Evolutionary conservation across 1,140 invertebrate species (phyloP).

Genomic region (Eumaeus atala): DNA sequence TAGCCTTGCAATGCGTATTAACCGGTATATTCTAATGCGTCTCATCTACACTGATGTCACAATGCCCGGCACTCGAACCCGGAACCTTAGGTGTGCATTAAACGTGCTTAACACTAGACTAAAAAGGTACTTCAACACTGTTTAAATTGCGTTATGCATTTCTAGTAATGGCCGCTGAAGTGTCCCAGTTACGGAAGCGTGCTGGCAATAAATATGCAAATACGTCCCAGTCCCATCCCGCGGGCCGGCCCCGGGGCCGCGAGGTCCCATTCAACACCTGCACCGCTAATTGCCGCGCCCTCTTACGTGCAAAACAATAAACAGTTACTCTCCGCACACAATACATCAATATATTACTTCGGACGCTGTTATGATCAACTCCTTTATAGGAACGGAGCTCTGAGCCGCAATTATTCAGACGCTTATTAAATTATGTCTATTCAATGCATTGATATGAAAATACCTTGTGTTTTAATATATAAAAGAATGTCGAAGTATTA

Average conservation of each 20-base stretch:
- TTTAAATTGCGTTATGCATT: slow-evolving; percentile 27
- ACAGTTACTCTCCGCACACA: slow-evolving; percentile 53
- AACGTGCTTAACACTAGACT: no score
- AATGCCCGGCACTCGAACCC: no score
- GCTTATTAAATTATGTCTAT: slow-evolving; percentile 7
- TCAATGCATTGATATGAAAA: no score
- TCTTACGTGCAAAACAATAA: slow-evolving; percentile 45
- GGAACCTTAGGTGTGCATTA: no score
- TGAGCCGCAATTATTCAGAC: slow-evolving; percentile 7
- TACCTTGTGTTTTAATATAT: no score
- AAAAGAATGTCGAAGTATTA: no score
- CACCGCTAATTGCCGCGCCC: slow-evolving; percentile 67
- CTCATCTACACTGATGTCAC: no score
- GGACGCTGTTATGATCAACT: slow-evolving; percentile 11
- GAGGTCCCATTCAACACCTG: slow-evolving; percentile 62
- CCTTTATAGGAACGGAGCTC: slow-evolving; percentile 9
- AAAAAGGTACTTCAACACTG: slow-evolving; percentile 26
- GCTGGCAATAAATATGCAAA: slow-evolving; percentile 54
- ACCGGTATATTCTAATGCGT: no score
- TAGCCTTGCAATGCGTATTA: no score
- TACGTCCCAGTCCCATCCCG: slow-evolving; percentile 32
- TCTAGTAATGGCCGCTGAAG: slow-evolving; percentile 27
- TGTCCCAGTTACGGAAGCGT: slow-evolving; percentile 42
- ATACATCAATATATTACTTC: slow-evolving; percentile 42
- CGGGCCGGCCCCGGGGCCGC: slow-evolving; percentile 37